Evolutionary conservation across 2,113 vertebrate genomes (phyloP).

Genomic region (Donacobius atricapilla): DNA sequence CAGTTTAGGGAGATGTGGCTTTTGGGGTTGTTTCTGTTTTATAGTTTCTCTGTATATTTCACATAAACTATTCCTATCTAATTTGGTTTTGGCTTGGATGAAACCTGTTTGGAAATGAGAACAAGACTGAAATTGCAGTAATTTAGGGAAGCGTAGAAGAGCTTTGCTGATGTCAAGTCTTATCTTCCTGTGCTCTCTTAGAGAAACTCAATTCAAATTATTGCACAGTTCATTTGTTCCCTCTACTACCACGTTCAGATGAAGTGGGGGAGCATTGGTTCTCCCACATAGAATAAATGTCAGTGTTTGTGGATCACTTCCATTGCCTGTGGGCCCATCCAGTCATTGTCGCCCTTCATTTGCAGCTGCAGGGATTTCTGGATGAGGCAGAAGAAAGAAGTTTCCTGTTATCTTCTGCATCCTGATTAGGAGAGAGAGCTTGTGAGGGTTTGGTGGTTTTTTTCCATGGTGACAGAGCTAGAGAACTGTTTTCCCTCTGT

Average conservation of each 20-base stretch:
- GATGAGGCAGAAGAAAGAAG: neutral
- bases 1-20: neutral
- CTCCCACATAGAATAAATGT: slow-evolving; percentile 2
- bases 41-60: slow-evolving; percentile 28
- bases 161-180: slow-evolving; percentile 51
- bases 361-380: slow-evolving; percentile 22
- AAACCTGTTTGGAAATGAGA: slow-evolving; percentile 48
- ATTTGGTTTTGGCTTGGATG: slow-evolving; percentile 45
- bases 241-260: neutral
- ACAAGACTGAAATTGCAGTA: slow-evolving; percentile 57
- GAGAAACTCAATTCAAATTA: slow-evolving; percentile 64
- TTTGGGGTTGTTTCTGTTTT: slow-evolving; percentile 1
- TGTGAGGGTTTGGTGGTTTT: neutral
- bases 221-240: slow-evolving; percentile 63
- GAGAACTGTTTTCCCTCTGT: neutral
- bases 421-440: neutral
- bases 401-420: neutral
- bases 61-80: slow-evolving; percentile 42
- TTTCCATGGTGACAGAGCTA: neutral
- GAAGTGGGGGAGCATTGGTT: neutral
- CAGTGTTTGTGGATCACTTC: slow-evolving; percentile 34
- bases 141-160: slow-evolving; percentile 41
- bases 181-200: slow-evolving; percentile 48
- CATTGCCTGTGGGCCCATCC: slow-evolving; percentile 8
- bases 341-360: neutral